Conservation (phyloP, 2,113 vertebrate species). For the Leucosticte australis region DNA sequence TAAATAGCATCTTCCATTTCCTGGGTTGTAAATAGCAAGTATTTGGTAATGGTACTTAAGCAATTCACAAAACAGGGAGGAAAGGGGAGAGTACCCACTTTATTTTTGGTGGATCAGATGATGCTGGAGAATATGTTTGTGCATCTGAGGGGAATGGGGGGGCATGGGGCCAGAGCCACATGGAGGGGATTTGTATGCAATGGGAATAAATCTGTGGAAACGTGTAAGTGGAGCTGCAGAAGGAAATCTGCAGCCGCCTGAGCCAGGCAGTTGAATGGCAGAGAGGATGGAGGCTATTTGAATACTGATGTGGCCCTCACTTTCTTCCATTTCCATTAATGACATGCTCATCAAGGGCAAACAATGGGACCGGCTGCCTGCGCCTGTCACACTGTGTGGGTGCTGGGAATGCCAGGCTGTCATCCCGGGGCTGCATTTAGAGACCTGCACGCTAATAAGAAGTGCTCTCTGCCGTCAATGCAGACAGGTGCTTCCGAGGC, state of each 20-base stretch:
- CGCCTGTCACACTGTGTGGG: conserved; percentile 86
- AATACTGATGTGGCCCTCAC: conserved; percentile 92
- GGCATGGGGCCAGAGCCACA: conserved; percentile 28
- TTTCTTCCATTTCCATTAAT: conserved; percentile 90
- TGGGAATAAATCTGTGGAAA: conserved; percentile 72
- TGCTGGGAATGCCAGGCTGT: conserved; percentile 82
- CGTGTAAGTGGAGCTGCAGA: conserved; percentile 62
- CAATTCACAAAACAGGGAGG: background rate
- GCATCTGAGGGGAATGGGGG: background rate
- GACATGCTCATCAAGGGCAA: conserved; percentile 95
- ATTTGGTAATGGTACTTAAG: conserved; percentile 38
- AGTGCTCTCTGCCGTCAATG: conserved; percentile 87
- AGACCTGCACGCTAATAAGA: conserved; percentile 90
- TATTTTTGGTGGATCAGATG: background rate
- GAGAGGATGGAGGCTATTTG: conserved; percentile 90
- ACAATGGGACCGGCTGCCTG: conserved; percentile 90
- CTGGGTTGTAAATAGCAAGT: background rate
- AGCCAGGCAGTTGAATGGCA: conserved; percentile 79
- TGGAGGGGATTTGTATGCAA: conserved; percentile 58
- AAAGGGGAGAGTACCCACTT: background rate
- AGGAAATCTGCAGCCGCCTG: conserved; percentile 74
- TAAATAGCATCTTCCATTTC: conserved; percentile 12
- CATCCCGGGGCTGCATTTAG: conserved; percentile 84
- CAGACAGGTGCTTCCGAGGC: conserved; percentile 92
- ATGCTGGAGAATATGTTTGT: background rate